Conservation (phyloP, 2,888 invertebrate species). For the Dorcus parallelipipedus region DNA sequence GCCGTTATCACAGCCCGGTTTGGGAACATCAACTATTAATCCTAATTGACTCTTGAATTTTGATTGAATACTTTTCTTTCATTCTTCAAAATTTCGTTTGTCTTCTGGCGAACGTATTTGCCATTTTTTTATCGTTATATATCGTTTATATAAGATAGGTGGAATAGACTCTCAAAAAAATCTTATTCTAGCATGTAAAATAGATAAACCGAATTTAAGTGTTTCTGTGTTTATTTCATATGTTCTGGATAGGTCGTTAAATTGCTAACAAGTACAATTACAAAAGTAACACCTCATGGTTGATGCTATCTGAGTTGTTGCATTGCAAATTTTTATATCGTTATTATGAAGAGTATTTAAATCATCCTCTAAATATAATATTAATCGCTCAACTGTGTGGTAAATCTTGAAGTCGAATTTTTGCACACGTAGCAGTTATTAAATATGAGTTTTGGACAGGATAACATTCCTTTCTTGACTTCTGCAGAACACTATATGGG, state of each 20-base stretch:
- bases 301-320: neutral
- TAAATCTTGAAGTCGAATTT: neutral
- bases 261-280: neutral
- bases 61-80: no score
- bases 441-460: constrained; percentile 13
- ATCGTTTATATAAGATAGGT: neutral
- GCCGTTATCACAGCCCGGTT: no score
- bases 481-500: constrained; percentile 17
- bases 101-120: no score
- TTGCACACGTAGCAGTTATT: constrained; percentile 21
- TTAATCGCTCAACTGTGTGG: constrained; percentile 9
- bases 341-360: no score
- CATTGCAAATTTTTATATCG: neutral
- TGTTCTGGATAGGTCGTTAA: neutral
- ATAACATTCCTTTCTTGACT: constrained; percentile 24
- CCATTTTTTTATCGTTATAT: neutral
- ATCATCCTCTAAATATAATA: constrained; percentile 9
- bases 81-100: no score
- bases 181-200: neutral
- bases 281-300: neutral
- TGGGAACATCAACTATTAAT: no score
- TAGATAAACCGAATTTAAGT: neutral
- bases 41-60: no score
- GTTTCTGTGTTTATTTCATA: neutral
- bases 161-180: neutral